Percentiles rank a stretch among this genome's conserved stretches.
These are phyloP conservation scores for cattle (Bos taurus) DNA, from an alignment of 2,113 vertebrate genomes.

Conservation along the genomic window DNA sequence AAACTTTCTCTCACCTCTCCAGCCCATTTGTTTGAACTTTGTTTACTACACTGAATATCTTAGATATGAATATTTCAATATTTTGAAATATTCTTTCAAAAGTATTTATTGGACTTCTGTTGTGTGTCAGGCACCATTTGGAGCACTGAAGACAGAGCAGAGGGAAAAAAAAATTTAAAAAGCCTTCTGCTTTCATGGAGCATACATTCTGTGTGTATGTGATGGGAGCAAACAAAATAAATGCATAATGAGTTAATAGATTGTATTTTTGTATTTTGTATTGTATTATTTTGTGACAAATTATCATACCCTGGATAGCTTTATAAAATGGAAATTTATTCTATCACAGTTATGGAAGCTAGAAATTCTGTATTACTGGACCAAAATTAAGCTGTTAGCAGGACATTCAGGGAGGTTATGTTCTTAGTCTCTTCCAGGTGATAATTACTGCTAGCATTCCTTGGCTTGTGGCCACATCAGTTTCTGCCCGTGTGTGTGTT, in stretches of 20 bases:
- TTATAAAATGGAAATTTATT: neutral
- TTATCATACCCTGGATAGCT: rapidly evolving
- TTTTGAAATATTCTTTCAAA: neutral
- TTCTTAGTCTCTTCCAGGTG: neutral
- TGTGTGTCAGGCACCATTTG: neutral
- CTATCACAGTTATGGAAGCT: neutral
- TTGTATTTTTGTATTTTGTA: neutral
- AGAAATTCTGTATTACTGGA: neutral
- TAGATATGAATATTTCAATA: neutral
- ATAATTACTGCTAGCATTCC: neutral
- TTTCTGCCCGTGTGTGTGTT: neutral
- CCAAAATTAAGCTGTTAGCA: neutral
- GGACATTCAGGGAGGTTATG: neutral
- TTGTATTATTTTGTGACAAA: neutral
- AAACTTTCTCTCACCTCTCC: neutral
- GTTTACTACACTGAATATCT: neutral
- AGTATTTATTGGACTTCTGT: neutral
- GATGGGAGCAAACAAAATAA: neutral
- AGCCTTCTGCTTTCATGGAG: neutral
- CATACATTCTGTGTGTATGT: rapidly evolving
- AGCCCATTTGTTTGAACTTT: neutral
- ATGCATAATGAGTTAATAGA: rapidly evolving
- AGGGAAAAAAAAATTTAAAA: neutral
- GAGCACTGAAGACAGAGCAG: neutral
- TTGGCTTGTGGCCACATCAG: neutral